Evolutionary conservation across 2,113 vertebrate genomes (phyloP).

Genomic region (Petroica traversi): DNA sequence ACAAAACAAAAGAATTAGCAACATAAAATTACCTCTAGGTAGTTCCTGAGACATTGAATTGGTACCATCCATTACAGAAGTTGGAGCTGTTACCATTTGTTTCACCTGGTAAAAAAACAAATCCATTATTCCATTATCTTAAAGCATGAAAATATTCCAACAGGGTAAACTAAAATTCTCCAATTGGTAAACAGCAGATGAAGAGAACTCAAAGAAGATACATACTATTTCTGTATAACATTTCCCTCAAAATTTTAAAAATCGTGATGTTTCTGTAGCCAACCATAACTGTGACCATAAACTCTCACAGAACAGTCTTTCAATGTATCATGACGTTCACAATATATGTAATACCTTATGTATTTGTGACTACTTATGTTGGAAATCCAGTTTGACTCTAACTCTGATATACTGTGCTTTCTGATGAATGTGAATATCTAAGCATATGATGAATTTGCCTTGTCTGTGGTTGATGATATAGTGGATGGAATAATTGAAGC

Average conservation of each 20-base stretch:
- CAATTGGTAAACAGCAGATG: not conserved
- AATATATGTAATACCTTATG: not conserved
- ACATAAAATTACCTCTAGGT: not conserved
- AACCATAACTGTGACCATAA: not conserved
- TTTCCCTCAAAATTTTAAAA: not conserved
- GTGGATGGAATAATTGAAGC: not conserved
- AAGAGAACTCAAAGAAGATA: not conserved
- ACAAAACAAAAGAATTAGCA: constrained; percentile 33
- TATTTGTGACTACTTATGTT: not conserved
- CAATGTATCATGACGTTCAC: not conserved
- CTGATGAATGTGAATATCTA: not conserved
- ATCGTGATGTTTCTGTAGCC: not conserved
- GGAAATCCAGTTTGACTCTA: not conserved
- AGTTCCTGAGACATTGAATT: not conserved
- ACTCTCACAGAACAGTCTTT: not conserved
- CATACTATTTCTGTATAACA: not conserved
- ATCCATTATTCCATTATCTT: not conserved
- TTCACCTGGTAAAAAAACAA: not conserved
- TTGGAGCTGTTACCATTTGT: not conserved
- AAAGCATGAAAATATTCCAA: not conserved
- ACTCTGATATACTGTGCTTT: not conserved
- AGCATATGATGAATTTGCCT: not conserved
- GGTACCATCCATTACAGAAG: not conserved
- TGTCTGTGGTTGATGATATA: not conserved
- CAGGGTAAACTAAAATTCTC: not conserved